Evolutionary conservation across 2,113 vertebrate genomes (phyloP).

Genomic region (Ailuropoda melanoleuca): DNA sequence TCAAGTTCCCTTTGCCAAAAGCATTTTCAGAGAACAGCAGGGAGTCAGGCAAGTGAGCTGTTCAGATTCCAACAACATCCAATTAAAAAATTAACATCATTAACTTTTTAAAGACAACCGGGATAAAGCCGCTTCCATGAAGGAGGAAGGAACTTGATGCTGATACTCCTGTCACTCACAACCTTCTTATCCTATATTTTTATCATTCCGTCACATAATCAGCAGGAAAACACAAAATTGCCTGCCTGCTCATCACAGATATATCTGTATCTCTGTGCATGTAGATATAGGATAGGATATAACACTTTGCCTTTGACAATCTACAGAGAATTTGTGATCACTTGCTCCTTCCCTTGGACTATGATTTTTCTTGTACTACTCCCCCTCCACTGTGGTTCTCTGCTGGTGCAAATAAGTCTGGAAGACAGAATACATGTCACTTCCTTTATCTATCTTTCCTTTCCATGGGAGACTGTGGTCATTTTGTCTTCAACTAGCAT

Average conservation of each 20-base stretch:
- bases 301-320: not conserved
- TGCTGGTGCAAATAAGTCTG: not conserved
- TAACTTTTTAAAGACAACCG: not conserved
- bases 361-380: not conserved
- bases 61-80: not conserved
- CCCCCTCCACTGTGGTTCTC: not conserved
- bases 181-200: not conserved
- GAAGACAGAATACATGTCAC: not conserved
- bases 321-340: not conserved
- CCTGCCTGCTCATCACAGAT: not conserved
- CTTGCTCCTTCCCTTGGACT: not conserved
- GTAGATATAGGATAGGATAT: not conserved
- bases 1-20: not conserved
- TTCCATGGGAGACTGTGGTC: not conserved
- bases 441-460: not conserved
- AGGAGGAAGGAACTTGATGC: not conserved
- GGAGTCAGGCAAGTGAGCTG: not conserved
- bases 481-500: not conserved
- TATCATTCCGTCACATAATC: not conserved
- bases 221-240: not conserved
- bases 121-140: not conserved
- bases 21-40: not conserved
- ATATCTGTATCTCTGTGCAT: not conserved
- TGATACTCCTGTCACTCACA: not conserved
- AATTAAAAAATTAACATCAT: constrained; percentile 14